Base-by-base conservation (phyloP, 2,113 vertebrate genomes). In the Hemibagrus wyckioides region DNA sequence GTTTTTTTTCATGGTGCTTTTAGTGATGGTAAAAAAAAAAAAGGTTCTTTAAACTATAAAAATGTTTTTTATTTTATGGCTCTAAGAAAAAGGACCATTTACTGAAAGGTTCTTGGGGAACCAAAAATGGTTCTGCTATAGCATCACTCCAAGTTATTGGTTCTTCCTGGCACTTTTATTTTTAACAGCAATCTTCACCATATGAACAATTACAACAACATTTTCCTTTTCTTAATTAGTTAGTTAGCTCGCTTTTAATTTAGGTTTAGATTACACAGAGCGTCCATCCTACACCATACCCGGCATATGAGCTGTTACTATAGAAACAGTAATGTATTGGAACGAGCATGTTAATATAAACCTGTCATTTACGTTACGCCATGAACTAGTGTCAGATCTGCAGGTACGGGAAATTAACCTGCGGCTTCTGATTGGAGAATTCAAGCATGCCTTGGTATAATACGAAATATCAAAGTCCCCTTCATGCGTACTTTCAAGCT, bases 401-500 rank as follows among this genome's bases (percentile, higher is more conserved):
- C 30, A 19, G 30, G 30, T 33, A 36, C 13, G 17, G 30, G 36
- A 36, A 69, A 69, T 17, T 4, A 1, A 33, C 17, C 30, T 36
- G 65, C 15, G 2, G 1, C 65, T 36, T 69, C 65, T 19, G 30
- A 67, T 36, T 67, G 4, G 0, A 33, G 13, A 67, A 5, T 67
- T 65, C 17, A 4, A 19, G 15, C 54, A 56, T 13, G 2, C 11
- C 23, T 5, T 23, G 56, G 4, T 57, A 57, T 21, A 28, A 61
- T 25, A 13, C 13, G 4, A 30, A 30, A 30, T 65, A 65, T 2
- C 14, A 65, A 10, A 65, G n/a, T 86, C 80, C 90, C 84, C 89
- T 88, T 89, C 79, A 88, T 90, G 83, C 92, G 93, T 94, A 92
- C 93, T 95, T 94, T 93, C 91, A 94, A 91, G 84, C 92, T 92